Base-by-base conservation (phyloP, 1,140 invertebrate species). In the Drosophila jambulina region DNA sequence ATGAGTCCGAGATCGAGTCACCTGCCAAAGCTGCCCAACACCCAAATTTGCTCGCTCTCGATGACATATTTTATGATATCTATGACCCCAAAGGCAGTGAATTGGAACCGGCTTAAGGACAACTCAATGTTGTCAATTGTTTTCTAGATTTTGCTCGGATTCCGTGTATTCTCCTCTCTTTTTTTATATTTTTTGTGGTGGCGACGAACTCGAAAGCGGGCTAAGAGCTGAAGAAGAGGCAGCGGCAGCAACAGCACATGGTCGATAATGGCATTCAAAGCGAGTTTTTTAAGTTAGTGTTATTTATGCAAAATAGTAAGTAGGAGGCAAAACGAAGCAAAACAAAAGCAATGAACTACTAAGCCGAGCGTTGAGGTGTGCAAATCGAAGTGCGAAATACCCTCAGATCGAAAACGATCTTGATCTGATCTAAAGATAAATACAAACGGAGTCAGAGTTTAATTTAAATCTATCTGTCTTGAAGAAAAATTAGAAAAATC, bases 271-370 rank as follows among this genome's bases (percentile, higher is more conserved):
- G 56, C 76, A 87, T 87, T 87, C 84, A 88, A 80, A 87, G 84
- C 83, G 64, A 88, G 83, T 87, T 87, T 87, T 77, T 83, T 87
- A 71, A 88, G 83, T 80, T 78, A 87, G 83, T 87, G 83, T 88
- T 87, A 87, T 88, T 88, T 87, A 87, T 88, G 83, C 77, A 63
- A 83, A 87, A 21, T 62, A 72, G 58, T 57, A 46, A 59, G 56
- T 40, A 48, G 57, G 46, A 29, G 58, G 68, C 49, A 48, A 48
- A 32, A 10, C 65, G 21, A 76, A 63, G 27, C 29, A 45, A 58
- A 63, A 61, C 56, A 43, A 60, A 78, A 60, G 21, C 59, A 72
- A 56, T 70, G 34, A 76, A 63, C 43, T 56, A 19, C 38, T 36
- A 32, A 32, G 56, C 36, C 49, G 4, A 27, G n/a, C 23, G 19